A percentile compares a stretch with the other conserved stretches of the same genome.
Evolutionary conservation across 2,797 vertebrate genomes (phyloP).

Genomic region (Remorina albescens): DNA sequence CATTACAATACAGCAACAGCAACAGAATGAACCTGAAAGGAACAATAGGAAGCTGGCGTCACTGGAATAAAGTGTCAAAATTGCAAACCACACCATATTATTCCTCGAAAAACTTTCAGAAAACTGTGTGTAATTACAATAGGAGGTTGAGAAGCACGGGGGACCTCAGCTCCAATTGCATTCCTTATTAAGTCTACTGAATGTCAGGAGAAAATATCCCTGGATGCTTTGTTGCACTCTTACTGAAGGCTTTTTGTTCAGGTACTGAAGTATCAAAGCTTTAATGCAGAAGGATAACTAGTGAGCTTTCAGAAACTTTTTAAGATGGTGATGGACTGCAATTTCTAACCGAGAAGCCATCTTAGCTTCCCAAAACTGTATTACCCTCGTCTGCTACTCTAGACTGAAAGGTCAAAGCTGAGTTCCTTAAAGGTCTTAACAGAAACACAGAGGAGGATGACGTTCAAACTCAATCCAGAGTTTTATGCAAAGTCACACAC

Average conservation of each 20-base stretch:
- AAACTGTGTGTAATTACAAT: slow-evolving; percentile 41
- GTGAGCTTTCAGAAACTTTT: slow-evolving; percentile 23
- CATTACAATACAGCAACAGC: too few species aligned
- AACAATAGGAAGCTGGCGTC: slow-evolving; percentile 28
- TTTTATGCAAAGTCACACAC: background rate
- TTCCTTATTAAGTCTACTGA: slow-evolving; percentile 35
- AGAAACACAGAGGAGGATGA: slow-evolving; percentile 23
- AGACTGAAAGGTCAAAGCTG: slow-evolving; percentile 78
- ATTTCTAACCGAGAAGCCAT: slow-evolving; percentile 19
- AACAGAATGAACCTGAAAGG: slow-evolving; percentile 14
- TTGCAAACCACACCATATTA: slow-evolving; percentile 23
- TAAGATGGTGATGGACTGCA: slow-evolving; percentile 11
- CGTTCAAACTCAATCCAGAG: background rate
- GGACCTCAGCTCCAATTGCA: background rate
- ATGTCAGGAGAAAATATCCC: slow-evolving; percentile 2
- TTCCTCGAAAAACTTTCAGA: slow-evolving; percentile 50
- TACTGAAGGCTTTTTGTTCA: slow-evolving; percentile 1
- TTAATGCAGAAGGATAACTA: slow-evolving; percentile 6
- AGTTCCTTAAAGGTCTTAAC: slow-evolving; percentile 60
- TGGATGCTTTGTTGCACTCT: background rate
- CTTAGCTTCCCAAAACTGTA: slow-evolving; percentile 44
- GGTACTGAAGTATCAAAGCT: background rate
- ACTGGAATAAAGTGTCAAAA: slow-evolving; percentile 16
- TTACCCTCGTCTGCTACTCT: slow-evolving; percentile 30
- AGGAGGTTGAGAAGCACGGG: slow-evolving; percentile 20